A percentile compares a stretch with the other conserved stretches of the same genome.
Evolutionary conservation across 2,888 invertebrate genomes (phyloP).

Genomic region (Drosophila mettleri): DNA sequence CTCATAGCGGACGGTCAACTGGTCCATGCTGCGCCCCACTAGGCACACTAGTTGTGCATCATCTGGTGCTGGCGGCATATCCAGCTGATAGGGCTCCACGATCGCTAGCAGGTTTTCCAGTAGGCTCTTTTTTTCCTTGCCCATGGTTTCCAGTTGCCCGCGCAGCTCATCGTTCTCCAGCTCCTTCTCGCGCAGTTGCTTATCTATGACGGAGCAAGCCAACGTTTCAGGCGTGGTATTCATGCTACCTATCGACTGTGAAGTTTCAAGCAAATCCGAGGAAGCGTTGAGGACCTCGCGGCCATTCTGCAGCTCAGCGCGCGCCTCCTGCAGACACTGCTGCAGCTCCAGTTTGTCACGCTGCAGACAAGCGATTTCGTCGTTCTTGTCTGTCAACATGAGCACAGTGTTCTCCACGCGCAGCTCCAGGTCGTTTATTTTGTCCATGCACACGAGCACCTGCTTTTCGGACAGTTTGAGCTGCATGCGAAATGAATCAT

Average conservation of each 20-base stretch:
- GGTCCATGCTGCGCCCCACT: constrained; percentile 3
- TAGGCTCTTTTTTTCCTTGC: not conserved
- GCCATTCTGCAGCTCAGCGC: constrained; percentile 63
- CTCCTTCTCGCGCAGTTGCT: constrained; percentile 83
- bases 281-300: constrained; percentile 77
- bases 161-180: constrained; percentile 75
- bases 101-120: constrained; percentile 6
- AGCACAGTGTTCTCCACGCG: constrained; percentile 56
- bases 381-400: constrained; percentile 58
- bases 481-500: constrained; percentile 44
- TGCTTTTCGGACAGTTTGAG: constrained; percentile 63
- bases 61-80: not conserved
- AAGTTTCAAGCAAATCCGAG: constrained; percentile 75
- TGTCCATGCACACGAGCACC: constrained; percentile 62
- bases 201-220: constrained; percentile 82
- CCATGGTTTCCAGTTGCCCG: constrained; percentile 53
- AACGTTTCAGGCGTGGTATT: constrained; percentile 82
- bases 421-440: constrained; percentile 70
- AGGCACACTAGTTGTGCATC: constrained; percentile 4
- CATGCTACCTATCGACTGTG: constrained; percentile 68
- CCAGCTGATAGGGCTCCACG: not conserved
- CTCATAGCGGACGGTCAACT: not conserved
- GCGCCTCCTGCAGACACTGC: constrained; percentile 77
- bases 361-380: constrained; percentile 63
- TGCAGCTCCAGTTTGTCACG: constrained; percentile 79